A percentile compares a stretch with the other conserved stretches of the same genome.
phyloP scores from a whole-genome alignment of 2,797 vertebrate genomes.

The Chaetophractus vellerosus region DNA sequence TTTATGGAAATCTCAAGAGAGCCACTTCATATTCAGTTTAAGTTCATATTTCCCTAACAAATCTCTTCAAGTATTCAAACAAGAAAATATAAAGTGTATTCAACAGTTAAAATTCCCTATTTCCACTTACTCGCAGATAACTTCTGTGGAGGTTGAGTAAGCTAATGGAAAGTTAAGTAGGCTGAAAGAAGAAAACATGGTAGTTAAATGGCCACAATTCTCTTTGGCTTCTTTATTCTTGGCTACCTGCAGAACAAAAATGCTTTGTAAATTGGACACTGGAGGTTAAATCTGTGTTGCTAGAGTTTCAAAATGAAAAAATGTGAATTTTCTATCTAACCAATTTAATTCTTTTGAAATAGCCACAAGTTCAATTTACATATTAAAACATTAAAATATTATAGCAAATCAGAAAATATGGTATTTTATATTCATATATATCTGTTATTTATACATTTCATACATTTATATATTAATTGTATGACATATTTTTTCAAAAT shows the following conservation, averaged over 20 bases:
- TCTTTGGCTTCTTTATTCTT: background rate
- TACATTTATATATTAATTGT: background rate
- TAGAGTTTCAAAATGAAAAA: slow-evolving; percentile 55
- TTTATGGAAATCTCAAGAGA: slow-evolving; percentile 49
- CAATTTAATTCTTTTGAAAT: background rate
- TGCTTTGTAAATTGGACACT: background rate
- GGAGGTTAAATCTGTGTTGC: background rate
- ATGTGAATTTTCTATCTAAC: background rate
- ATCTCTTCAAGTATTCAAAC: slow-evolving; percentile 45
- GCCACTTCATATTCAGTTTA: slow-evolving; percentile 8
- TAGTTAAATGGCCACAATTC: slow-evolving; percentile 7
- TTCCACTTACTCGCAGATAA: slow-evolving; percentile 69
- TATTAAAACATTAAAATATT: background rate
- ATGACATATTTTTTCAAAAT: background rate
- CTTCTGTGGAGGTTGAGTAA: slow-evolving; percentile 69
- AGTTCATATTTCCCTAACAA: slow-evolving; percentile 62
- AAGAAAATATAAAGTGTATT: slow-evolving; percentile 62
- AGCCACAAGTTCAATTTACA: background rate
- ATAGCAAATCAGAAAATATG: background rate
- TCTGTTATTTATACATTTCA: background rate
- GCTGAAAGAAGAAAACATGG: slow-evolving; percentile 40
- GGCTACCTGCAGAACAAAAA: background rate
- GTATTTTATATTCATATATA: too few relatives aligned
- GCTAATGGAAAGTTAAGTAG: slow-evolving; percentile 78
- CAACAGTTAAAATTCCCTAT: slow-evolving; percentile 31